Evolutionary conservation across 2,888 invertebrate genomes (phyloP).

Genomic region (Heliconius erato): DNA sequence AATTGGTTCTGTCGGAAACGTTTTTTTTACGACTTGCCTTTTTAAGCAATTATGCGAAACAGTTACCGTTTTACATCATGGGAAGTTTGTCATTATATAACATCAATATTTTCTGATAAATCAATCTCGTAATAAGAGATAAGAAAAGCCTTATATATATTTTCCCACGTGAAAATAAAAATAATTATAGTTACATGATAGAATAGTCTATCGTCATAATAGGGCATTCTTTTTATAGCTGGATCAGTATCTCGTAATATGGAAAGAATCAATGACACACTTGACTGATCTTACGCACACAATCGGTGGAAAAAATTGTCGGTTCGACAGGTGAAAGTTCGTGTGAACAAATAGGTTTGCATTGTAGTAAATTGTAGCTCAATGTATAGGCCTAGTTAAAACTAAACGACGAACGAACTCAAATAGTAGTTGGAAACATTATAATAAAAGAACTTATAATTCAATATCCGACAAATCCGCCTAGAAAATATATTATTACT

Average conservation of each 20-base stretch:
- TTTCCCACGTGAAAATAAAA: conserved; percentile 24
- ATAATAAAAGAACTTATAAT: not conserved
- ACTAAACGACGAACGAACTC: no score
- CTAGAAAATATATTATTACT: not conserved
- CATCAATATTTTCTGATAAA: conserved; percentile 17
- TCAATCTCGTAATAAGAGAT: conserved; percentile 11
- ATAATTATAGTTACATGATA: not conserved
- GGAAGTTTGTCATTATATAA: not conserved
- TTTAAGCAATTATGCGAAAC: not conserved
- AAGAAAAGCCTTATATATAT: conserved; percentile 13
- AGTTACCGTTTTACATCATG: not conserved
- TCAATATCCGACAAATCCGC: not conserved
- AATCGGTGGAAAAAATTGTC: conserved; percentile 61
- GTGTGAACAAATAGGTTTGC: conserved; percentile 54
- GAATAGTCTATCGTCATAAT: conserved; percentile 20
- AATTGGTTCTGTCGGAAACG: not conserved
- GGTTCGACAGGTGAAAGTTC: conserved; percentile 80
- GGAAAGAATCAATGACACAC: conserved; percentile 60
- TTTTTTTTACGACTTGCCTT: not conserved
- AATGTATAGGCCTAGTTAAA: conserved; percentile 8
- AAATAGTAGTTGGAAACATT: no score
- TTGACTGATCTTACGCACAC: conserved; percentile 67
- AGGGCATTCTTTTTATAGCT: conserved; percentile 30
- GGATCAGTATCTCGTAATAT: conserved; percentile 36
- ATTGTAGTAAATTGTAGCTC: conserved; percentile 46